Percentiles rank a stretch among this genome's conserved stretches.
phyloP scores from a whole-genome alignment of 2,888 invertebrate species.

The Morinoia aosen region DNA sequence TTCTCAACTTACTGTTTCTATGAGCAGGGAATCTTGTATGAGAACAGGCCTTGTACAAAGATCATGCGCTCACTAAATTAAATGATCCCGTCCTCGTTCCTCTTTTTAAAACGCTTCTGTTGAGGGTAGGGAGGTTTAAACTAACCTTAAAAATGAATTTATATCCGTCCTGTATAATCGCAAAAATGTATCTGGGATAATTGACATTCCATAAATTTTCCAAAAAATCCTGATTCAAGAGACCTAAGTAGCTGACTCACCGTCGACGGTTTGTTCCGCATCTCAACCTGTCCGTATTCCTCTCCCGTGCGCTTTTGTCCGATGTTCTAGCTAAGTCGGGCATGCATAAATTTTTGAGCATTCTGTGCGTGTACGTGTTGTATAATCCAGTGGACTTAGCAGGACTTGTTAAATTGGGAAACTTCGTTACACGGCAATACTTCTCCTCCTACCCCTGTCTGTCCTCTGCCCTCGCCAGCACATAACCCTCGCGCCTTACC shows the following conservation, averaged over 20 bases:
- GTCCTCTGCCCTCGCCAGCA: neutral
- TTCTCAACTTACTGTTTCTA: too few relatives aligned
- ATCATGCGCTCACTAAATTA: too few relatives aligned
- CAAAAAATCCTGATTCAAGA: too few relatives aligned
- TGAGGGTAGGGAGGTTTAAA: too few relatives aligned
- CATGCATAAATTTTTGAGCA: neutral
- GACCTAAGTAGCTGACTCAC: neutral
- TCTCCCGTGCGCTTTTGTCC: neutral
- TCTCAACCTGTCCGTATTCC: neutral
- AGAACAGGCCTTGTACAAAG: too few relatives aligned
- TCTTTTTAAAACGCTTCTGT: too few relatives aligned
- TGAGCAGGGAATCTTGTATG: too few relatives aligned
- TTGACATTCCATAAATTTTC: too few relatives aligned
- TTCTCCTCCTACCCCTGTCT: neutral
- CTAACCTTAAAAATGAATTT: too few relatives aligned
- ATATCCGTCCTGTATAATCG: too few relatives aligned
- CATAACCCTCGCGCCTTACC: neutral
- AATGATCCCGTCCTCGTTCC: too few relatives aligned
- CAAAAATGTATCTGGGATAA: too few relatives aligned
- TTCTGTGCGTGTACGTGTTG: neutral
- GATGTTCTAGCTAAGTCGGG: neutral
- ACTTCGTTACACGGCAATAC: neutral
- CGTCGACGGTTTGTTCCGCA: neutral
- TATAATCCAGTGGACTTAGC: neutral
- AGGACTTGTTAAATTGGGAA: neutral